These are phyloP conservation scores for Telmatherina bonti DNA, from an alignment of 2,797 vertebrate genomes.

Conservation along the genomic window DNA sequence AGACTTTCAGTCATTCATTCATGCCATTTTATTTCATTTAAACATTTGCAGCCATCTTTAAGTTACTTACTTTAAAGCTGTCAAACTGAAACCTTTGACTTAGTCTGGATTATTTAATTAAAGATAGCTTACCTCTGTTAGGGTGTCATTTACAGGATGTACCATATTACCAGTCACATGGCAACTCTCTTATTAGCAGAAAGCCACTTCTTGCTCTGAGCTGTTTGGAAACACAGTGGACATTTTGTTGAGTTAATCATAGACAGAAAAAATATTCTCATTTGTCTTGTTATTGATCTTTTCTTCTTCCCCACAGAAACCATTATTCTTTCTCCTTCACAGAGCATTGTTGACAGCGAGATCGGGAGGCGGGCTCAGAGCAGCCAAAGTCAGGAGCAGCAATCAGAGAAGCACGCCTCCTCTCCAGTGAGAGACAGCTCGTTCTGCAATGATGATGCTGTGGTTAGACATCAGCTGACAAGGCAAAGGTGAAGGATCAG, in stretches of 20 bases:
- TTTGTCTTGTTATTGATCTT: slow-evolving; percentile 34
- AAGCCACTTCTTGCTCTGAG: slow-evolving; percentile 52
- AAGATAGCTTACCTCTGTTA: slow-evolving; percentile 54
- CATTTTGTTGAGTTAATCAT: background rate
- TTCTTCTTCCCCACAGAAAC: slow-evolving; percentile 29
- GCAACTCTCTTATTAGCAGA: slow-evolving; percentile 43
- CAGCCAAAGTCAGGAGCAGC: slow-evolving; percentile 61
- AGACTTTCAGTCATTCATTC: slow-evolving; percentile 43
- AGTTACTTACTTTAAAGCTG: slow-evolving; percentile 9
- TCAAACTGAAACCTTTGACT: slow-evolving; percentile 40
- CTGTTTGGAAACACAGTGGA: slow-evolving; percentile 15
- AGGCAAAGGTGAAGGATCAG: slow-evolving; percentile 80
- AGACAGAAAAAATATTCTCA: slow-evolving; percentile 5
- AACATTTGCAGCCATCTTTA: slow-evolving; percentile 43
- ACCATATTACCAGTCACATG: slow-evolving; percentile 55
- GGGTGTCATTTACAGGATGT: slow-evolving; percentile 49
- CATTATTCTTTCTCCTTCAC: slow-evolving; percentile 38
- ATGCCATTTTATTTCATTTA: slow-evolving; percentile 46
- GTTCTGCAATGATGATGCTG: slow-evolving; percentile 69
- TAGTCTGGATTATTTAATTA: slow-evolving; percentile 54
- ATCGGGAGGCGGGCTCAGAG: slow-evolving; percentile 36
- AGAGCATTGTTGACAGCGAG: slow-evolving; percentile 65
- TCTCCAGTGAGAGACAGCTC: slow-evolving; percentile 52
- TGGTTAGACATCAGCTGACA: slow-evolving; percentile 59
- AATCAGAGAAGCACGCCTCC: slow-evolving; percentile 65